Conservation (phyloP, 2,113 vertebrate species). For the Stigmatopora nigra region DNA sequence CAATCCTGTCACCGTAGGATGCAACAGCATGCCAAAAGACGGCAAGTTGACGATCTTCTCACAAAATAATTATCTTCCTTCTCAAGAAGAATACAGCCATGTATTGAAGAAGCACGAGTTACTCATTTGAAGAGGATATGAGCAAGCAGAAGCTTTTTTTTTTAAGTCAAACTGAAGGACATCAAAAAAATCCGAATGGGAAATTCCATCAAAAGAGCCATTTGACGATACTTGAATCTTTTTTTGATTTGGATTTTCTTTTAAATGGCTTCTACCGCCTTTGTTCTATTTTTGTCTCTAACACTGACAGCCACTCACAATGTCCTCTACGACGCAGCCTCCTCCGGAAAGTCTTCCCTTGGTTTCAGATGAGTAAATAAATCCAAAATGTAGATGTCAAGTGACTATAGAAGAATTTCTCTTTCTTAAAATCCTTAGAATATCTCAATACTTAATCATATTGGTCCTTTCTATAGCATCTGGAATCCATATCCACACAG, state of each 20-base stretch:
- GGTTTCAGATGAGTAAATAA: not conserved
- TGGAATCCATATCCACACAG: constrained; percentile 20
- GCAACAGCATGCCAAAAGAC: constrained; percentile 59
- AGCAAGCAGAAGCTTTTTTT: not conserved
- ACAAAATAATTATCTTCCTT: constrained; percentile 20
- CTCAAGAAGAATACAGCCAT: constrained; percentile 13
- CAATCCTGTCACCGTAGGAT: constrained; percentile 61
- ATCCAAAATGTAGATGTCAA: not conserved
- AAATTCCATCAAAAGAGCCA: constrained; percentile 1
- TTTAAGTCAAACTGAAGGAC: not conserved
- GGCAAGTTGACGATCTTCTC: constrained; percentile 25
- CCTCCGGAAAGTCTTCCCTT: constrained; percentile 9
- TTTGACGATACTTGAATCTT: not conserved
- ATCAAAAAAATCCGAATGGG: not conserved
- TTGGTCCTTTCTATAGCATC: constrained; percentile 4
- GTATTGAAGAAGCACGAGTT: not conserved
- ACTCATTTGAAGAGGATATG: constrained; percentile 3
- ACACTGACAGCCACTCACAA: constrained; percentile 1
- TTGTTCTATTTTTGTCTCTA: not conserved
- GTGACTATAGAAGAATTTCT: not conserved
- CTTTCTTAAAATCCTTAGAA: not conserved
- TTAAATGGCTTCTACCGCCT: not conserved
- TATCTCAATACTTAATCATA: not conserved
- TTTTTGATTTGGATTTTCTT: not conserved
- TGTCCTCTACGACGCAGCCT: constrained; percentile 20